phyloP scores from a whole-genome alignment of 2,797 vertebrate genomes.

The Manis crassicaudata region DNA sequence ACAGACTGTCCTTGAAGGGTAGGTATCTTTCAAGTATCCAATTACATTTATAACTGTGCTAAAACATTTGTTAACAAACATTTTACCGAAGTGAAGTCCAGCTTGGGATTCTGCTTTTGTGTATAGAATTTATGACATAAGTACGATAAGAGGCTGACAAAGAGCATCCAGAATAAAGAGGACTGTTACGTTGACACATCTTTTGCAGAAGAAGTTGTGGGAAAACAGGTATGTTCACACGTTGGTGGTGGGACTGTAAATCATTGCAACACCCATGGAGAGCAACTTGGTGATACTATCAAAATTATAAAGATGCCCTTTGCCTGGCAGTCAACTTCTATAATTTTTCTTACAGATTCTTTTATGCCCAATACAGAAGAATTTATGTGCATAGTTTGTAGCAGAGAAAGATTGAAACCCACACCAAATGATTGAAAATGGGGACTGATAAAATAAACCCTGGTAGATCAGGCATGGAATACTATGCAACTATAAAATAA shows the following conservation, averaged over 20 bases:
- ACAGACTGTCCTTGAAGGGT: not conserved
- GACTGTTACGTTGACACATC: not conserved
- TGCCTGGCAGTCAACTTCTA: not conserved
- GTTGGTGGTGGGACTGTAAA: not conserved
- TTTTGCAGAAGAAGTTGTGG: not conserved
- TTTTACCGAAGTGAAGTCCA: not conserved
- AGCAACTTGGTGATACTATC: not conserved
- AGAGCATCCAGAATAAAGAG: not conserved
- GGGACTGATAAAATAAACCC: not conserved
- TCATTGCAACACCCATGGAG: not conserved
- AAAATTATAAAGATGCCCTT: slow-evolving; percentile 10
- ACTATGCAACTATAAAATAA: slow-evolving; percentile 50
- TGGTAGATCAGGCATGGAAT: not conserved
- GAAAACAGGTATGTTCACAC: not conserved
- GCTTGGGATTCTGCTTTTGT: not conserved
- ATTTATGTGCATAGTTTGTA: not conserved
- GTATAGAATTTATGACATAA: not conserved
- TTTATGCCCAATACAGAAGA: not conserved
- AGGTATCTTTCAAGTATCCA: not conserved
- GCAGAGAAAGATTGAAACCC: not conserved
- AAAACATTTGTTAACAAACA: not conserved
- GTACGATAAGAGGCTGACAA: not conserved
- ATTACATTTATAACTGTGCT: not conserved
- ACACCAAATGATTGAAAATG: slow-evolving; percentile 37
- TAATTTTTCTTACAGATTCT: not conserved